Evolutionary conservation across 2,797 vertebrate genomes (phyloP).

Genomic region (Epinephelus coioides): DNA sequence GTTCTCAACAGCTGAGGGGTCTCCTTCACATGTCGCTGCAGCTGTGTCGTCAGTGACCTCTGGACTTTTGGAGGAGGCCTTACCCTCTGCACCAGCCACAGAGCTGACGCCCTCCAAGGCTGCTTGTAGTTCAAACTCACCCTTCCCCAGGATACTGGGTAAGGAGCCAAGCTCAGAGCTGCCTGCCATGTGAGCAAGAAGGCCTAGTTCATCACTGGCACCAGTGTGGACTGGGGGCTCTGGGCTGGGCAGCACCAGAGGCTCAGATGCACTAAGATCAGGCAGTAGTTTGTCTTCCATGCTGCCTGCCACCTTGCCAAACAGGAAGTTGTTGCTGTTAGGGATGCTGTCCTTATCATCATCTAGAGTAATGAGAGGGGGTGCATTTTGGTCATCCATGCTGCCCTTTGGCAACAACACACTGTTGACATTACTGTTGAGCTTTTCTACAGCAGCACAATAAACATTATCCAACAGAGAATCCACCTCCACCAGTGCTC

Average conservation of each 20-base stretch:
- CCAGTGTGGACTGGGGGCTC: slow-evolving; percentile 84
- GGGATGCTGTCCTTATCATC: slow-evolving; percentile 92
- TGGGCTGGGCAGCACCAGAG: slow-evolving; percentile 87
- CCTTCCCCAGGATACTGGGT: slow-evolving; percentile 89
- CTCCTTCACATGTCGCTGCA: slow-evolving; percentile 76
- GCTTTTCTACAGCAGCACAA: slow-evolving; percentile 93
- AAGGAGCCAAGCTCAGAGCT: slow-evolving; percentile 87
- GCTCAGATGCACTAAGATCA: slow-evolving; percentile 88
- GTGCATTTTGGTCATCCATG: slow-evolving; percentile 88
- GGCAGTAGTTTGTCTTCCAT: slow-evolving; percentile 90
- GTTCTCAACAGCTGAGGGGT: slow-evolving; percentile 70
- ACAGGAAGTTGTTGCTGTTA: slow-evolving; percentile 89
- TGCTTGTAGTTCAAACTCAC: slow-evolving; percentile 92
- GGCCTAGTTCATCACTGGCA: slow-evolving; percentile 88
- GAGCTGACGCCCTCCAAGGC: slow-evolving; percentile 85
- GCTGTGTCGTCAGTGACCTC: slow-evolving; percentile 84
- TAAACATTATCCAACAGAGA: slow-evolving; percentile 94
- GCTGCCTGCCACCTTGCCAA: slow-evolving; percentile 87
- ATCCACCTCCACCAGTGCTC: slow-evolving; percentile 92
- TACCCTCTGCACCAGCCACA: slow-evolving; percentile 81
- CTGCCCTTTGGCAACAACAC: slow-evolving; percentile 82
- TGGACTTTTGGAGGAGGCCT: slow-evolving; percentile 78
- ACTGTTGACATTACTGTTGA: slow-evolving; percentile 80
- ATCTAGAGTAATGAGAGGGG: slow-evolving; percentile 93
- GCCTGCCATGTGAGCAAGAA: slow-evolving; percentile 90